Evolutionary conservation across 2,797 vertebrate species (phyloP).

Genomic region (Eleutherodactylus coqui): DNA sequence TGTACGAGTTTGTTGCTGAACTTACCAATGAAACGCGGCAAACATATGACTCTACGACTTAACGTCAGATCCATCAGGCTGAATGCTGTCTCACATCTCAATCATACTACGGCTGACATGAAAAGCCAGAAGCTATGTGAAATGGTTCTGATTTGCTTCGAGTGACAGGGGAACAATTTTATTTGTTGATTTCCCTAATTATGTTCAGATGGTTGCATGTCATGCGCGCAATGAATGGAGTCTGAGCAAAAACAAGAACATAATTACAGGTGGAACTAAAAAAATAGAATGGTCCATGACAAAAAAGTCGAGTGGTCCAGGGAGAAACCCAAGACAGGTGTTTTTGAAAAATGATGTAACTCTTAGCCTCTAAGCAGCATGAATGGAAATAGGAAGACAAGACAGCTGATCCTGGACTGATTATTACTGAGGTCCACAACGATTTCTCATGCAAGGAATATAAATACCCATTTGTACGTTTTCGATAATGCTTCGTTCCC

Average conservation of each 20-base stretch:
- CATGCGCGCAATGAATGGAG: background rate
- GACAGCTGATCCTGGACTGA: background rate
- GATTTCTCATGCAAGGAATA: too few relatives aligned
- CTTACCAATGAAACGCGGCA: conserved; percentile 40
- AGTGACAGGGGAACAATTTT: conserved; percentile 46
- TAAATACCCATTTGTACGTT: too few relatives aligned
- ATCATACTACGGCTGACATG: conserved; percentile 48
- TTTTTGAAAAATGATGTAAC: background rate
- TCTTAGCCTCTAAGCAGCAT: background rate
- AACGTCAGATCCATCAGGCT: conserved; percentile 47
- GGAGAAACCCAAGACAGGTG: background rate
- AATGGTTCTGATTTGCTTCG: conserved; percentile 26
- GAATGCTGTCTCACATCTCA: conserved; percentile 39
- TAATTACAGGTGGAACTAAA: background rate
- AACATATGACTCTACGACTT: conserved; percentile 55
- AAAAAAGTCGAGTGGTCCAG: background rate
- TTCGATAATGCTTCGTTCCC: too few relatives aligned
- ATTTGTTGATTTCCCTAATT: conserved; percentile 47
- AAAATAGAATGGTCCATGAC: background rate
- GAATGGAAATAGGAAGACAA: background rate
- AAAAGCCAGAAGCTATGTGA: conserved; percentile 46
- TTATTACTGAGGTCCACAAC: too few relatives aligned
- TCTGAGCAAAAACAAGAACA: background rate
- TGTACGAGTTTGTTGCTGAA: conserved; percentile 17
- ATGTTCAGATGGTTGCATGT: conserved; percentile 19